Conservation (phyloP, 2,888 invertebrate species). For the Chrysolina oricalcia region DNA sequence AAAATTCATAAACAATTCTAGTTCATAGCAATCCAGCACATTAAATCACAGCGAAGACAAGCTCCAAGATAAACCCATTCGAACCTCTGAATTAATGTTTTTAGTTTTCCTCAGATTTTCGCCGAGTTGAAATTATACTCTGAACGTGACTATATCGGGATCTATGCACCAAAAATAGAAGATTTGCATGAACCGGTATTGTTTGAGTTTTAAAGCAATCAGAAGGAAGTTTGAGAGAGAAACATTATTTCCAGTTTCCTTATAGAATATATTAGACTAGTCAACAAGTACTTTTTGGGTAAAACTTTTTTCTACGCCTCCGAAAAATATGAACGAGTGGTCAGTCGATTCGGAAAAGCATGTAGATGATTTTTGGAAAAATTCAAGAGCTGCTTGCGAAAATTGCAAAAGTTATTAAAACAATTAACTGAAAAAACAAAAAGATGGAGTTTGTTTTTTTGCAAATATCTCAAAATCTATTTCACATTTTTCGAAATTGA, state of each 20-base stretch:
- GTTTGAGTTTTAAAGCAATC: neutral
- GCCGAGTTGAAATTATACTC: slow-evolving; percentile 39
- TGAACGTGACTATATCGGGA: slow-evolving; percentile 45
- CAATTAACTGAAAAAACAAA: too few species aligned
- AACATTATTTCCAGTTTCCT: neutral
- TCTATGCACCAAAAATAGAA: slow-evolving; percentile 38
- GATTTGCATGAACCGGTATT: neutral
- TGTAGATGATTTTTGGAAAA: too few species aligned
- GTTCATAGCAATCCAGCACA: slow-evolving; percentile 35
- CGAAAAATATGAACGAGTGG: too few species aligned
- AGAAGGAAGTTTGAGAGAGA: neutral
- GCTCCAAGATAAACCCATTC: slow-evolving; percentile 46
- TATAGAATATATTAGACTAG: neutral
- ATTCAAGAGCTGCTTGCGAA: too few species aligned
- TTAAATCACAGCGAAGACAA: slow-evolving; percentile 46
- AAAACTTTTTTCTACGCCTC: too few species aligned
- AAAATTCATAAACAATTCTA: slow-evolving; percentile 42
- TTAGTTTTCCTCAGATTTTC: slow-evolving; percentile 46
- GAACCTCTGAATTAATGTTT: slow-evolving; percentile 50
- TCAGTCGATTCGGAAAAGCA: too few species aligned
- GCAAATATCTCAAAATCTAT: too few species aligned
- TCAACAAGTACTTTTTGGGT: too few species aligned
- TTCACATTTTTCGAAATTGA: too few species aligned
- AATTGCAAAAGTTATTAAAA: too few species aligned
- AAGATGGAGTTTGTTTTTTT: too few species aligned